Evolutionary conservation across 2,113 vertebrate species (phyloP).

Genomic region (Synchiropus splendidus): DNA sequence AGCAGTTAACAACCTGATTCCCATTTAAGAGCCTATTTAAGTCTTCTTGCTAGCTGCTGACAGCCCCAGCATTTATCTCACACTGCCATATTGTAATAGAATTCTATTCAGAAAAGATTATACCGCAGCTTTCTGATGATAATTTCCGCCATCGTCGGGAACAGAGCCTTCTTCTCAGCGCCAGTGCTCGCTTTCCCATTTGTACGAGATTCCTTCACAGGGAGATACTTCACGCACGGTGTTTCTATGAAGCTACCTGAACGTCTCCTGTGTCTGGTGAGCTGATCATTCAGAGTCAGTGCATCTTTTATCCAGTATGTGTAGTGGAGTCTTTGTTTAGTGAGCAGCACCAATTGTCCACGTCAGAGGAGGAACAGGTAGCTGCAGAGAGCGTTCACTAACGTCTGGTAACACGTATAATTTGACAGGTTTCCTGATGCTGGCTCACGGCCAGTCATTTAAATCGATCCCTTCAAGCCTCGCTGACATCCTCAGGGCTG

Average conservation of each 20-base stretch:
- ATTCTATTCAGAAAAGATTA: conserved; percentile 62
- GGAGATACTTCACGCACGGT: background rate
- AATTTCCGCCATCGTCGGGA: conserved; percentile 55
- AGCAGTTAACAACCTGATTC: conserved; percentile 41
- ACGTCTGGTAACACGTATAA: too few species aligned
- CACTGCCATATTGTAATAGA: conserved; percentile 54
- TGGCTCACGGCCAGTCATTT: too few species aligned
- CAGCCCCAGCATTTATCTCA: conserved; percentile 54
- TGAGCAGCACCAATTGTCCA: too few species aligned
- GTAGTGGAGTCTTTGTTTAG: too few species aligned
- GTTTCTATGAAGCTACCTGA: conserved; percentile 10
- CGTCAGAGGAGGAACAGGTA: too few species aligned
- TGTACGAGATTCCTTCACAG: conserved; percentile 26
- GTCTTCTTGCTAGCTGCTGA: conserved; percentile 40
- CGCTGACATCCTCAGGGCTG: too few species aligned
- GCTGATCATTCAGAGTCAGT: too few species aligned
- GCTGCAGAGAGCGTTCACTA: too few species aligned
- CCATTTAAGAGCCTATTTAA: conserved; percentile 55
- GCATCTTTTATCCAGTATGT: too few species aligned
- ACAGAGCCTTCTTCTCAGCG: conserved; percentile 10
- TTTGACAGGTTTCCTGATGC: too few species aligned
- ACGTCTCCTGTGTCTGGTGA: conserved; percentile 3
- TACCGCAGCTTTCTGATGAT: conserved; percentile 56
- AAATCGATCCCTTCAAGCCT: too few species aligned
- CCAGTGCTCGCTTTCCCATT: conserved; percentile 8